Evolutionary conservation across 2,113 vertebrate species (phyloP).

Genomic region (Prunella himalayana): DNA sequence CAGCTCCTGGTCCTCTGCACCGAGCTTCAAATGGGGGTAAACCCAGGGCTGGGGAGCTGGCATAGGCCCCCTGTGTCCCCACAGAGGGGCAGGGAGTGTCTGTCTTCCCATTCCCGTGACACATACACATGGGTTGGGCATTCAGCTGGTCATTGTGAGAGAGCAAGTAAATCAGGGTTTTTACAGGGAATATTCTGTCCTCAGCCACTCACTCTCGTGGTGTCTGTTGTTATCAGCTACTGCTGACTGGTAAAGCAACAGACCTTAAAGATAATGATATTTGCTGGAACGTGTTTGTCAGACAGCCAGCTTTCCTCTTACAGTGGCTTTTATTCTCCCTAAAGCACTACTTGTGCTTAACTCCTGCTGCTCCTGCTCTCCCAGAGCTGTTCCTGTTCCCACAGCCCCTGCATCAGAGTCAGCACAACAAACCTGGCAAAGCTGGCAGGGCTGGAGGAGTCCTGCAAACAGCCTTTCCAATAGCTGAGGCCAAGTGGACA

Average conservation of each 20-base stretch:
- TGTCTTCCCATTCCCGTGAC: accelerated
- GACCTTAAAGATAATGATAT: slow-evolving; percentile 29
- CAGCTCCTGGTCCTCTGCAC: background rate
- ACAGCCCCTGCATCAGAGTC: background rate
- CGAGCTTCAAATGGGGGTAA: too few species aligned
- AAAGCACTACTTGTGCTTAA: background rate
- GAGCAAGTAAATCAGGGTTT: background rate
- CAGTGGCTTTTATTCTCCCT: background rate
- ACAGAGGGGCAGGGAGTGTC: background rate
- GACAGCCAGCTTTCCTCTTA: slow-evolving; percentile 33
- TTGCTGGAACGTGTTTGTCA: slow-evolving; percentile 50
- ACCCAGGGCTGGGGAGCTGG: background rate
- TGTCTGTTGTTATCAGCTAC: slow-evolving; percentile 29
- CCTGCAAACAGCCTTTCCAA: background rate
- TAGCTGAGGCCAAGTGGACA: background rate
- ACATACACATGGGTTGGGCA: background rate
- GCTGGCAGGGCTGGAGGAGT: background rate
- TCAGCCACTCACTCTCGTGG: background rate
- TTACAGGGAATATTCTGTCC: background rate
- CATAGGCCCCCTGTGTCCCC: accelerated
- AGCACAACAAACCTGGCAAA: background rate
- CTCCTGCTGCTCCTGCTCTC: background rate
- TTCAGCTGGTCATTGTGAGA: background rate
- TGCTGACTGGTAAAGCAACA: slow-evolving; percentile 16
- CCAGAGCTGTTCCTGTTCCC: accelerated